These are phyloP conservation scores for Apostichopus japonicus DNA, from an alignment of 35 echinoderm and acorn worm genomes.

Conservation along the genomic window DNA sequence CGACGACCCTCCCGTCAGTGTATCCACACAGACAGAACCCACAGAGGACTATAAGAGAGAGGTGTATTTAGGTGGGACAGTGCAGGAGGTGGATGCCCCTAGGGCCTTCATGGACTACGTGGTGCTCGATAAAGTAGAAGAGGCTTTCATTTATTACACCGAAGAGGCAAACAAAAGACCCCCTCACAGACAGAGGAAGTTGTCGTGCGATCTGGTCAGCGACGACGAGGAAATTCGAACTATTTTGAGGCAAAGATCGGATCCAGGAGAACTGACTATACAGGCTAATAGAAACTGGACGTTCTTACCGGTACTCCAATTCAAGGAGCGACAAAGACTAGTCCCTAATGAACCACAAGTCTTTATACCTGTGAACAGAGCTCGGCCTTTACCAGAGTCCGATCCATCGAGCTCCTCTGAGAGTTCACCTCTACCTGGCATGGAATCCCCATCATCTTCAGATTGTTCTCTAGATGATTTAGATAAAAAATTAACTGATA, in stretches of 20 bases:
- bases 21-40: slow-evolving; percentile 6
- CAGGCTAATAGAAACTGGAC: background rate
- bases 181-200: background rate
- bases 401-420: slow-evolving; percentile 42
- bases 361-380: slow-evolving; percentile 28
- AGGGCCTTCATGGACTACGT: slow-evolving; percentile 13
- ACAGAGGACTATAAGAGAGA: background rate
- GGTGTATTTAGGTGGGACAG: slow-evolving; percentile 25
- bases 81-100: slow-evolving; percentile 35
- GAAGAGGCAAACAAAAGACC: background rate
- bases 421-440: slow-evolving; percentile 20
- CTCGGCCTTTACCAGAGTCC: slow-evolving; percentile 32
- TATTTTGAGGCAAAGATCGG: background rate
- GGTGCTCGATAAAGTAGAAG: slow-evolving; percentile 22
- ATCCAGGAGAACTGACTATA: background rate
- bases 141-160: background rate
- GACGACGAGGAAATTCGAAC: slow-evolving; percentile 28
- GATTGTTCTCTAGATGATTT: slow-evolving; percentile 18
- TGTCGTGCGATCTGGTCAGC: slow-evolving; percentile 21
- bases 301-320: background rate
- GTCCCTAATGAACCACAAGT: slow-evolving; percentile 2
- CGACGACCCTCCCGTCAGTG: background rate
- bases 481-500: slow-evolving; percentile 14
- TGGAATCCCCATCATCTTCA: background rate
- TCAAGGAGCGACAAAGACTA: background rate